Evolutionary conservation across 1,140 invertebrate species (phyloP), one percentile per base, ranked within the genome.

Genomic region (Bombus consobrinus): DNA sequence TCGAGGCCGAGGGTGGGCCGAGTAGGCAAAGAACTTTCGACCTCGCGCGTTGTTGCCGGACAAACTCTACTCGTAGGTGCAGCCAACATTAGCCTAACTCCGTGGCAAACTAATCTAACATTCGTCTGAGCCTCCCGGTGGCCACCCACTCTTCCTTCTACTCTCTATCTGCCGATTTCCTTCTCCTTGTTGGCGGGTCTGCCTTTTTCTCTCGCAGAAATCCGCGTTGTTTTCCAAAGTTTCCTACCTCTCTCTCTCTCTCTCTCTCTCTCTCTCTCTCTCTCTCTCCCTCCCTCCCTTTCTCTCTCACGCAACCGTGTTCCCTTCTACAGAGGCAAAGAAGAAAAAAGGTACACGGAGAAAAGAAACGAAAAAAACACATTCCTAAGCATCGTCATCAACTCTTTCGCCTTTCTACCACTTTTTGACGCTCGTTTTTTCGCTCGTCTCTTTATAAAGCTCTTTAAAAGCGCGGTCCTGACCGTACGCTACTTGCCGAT

Each of bases 31-130:
- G 92, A 94, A 94, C 90, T 94, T 93, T 92, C 86, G 89, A 90
- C 87, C 89, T 84, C 75, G 81, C 85, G 80, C 89, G 90, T 91
- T 91, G 91, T 94, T 92, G 92, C 84, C 88, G 91, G 89, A 92
- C 89, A 92, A 94, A 94, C 92, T 93, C 90, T 91, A 85, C 91
- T 92, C 89, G 82, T 89, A 90, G 87, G 91, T 94, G 92, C 90
- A 93, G 90, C 91, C 91, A 92, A 92, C 91, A 91, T 93, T 94
- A 91, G 91, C 89, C 91, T 92, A 93, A 94, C 93, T 94, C 91
- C 86, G 92, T 85, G 89, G 89, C 91, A 89, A 94, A 94, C 93
- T 94, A 94, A 94, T 94, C 92, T 93, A 94, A 94, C 93, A 93
- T 93, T 94, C 91, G 90, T 93, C 88, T 78, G 89, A 93, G 87